A percentile compares a stretch with the other conserved stretches of the same genome.
These are phyloP conservation scores for Lasioglossum vierecki DNA, from an alignment of 2,888 invertebrate genomes.

Conservation along the genomic window DNA sequence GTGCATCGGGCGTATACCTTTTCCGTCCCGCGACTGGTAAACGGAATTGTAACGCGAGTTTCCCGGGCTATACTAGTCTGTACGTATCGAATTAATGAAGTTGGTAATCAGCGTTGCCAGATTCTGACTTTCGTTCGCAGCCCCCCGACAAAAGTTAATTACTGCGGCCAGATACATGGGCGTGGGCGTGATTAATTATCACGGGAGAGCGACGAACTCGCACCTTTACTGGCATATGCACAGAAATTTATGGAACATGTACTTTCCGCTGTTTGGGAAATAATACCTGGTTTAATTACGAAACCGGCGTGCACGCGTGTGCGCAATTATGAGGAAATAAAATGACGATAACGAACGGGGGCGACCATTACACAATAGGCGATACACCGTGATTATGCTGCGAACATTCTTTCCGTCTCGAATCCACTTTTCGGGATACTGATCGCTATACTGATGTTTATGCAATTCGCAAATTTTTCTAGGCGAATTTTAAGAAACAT, in stretches of 20 bases:
- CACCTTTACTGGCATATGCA: slow-evolving; percentile 62
- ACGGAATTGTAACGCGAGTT: slow-evolving; percentile 54
- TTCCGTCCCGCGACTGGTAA: not conserved
- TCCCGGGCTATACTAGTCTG: slow-evolving; percentile 41
- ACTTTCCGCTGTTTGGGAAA: slow-evolving; percentile 59
- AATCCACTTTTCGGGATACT: not conserved
- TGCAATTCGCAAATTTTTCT: too few relatives aligned
- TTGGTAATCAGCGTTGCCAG: slow-evolving; percentile 64
- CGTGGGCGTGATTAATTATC: slow-evolving; percentile 65
- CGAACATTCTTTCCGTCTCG: not conserved
- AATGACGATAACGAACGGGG: slow-evolving; percentile 51
- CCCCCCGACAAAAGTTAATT: slow-evolving; percentile 63
- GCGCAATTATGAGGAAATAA: slow-evolving; percentile 56
- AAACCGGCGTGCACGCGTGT: slow-evolving; percentile 33
- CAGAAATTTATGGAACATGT: slow-evolving; percentile 64
- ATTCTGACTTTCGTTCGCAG: slow-evolving; percentile 64
- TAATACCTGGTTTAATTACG: slow-evolving; percentile 64
- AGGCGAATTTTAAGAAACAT: too few relatives aligned
- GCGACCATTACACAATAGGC: slow-evolving; percentile 35
- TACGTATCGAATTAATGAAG: slow-evolving; percentile 67
- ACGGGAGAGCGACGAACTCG: slow-evolving; percentile 57
- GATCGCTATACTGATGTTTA: not conserved
- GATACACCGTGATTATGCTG: not conserved
- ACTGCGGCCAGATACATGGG: slow-evolving; percentile 61
- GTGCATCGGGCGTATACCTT: slow-evolving; percentile 13